A percentile compares a stretch with the other conserved stretches of the same genome.
These are phyloP conservation scores for Crenichthys baileyi DNA, from an alignment of 2,797 vertebrate genomes.

Conservation along the genomic window DNA sequence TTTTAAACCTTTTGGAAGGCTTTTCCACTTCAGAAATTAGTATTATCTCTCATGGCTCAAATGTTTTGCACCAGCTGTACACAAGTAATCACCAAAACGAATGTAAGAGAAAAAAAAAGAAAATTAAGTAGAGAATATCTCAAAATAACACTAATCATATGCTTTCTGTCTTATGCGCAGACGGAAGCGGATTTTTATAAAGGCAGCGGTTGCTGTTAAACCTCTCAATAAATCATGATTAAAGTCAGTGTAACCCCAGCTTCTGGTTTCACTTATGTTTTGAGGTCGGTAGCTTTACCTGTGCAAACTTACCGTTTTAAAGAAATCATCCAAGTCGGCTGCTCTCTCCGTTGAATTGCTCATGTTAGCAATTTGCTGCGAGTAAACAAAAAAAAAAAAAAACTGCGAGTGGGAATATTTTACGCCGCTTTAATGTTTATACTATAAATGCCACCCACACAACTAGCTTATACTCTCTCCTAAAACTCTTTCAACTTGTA, in stretches of 20 bases:
- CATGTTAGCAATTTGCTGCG: slow-evolving; percentile 53
- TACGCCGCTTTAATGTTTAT: background rate
- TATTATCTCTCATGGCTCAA: too few species aligned
- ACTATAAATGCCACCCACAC: background rate
- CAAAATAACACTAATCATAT: background rate
- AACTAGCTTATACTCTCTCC: background rate
- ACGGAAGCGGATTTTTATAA: background rate
- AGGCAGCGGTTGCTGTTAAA: background rate
- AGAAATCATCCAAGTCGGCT: slow-evolving; percentile 87
- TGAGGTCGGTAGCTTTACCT: background rate
- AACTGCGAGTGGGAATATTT: background rate
- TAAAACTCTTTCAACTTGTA: background rate
- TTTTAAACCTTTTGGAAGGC: too few species aligned
- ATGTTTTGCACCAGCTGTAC: too few species aligned
- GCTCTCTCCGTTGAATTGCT: slow-evolving; percentile 71
- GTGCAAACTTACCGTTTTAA: slow-evolving; percentile 80
- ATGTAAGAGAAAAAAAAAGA: too few species aligned
- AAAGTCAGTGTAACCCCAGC: background rate
- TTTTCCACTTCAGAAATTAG: too few species aligned
- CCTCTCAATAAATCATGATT: background rate
- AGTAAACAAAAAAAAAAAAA: background rate
- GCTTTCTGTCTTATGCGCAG: background rate
- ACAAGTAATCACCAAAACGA: too few species aligned
- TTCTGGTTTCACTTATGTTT: background rate
- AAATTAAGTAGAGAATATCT: too few species aligned